These are phyloP conservation scores for Rhamphomyia laevipes DNA, from an alignment of 2,888 invertebrate species.

Conservation along the genomic window DNA sequence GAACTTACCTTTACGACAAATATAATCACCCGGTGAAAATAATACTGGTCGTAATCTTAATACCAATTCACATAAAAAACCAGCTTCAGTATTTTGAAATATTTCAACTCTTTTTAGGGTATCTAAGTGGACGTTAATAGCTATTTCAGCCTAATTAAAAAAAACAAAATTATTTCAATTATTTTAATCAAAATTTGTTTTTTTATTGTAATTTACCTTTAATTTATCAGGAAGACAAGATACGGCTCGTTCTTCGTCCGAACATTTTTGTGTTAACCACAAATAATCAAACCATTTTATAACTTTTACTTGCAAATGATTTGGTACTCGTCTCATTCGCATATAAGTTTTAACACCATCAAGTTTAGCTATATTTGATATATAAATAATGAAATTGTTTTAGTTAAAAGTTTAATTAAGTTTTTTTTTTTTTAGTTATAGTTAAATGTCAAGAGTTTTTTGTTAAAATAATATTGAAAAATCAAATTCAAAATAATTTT, in stretches of 20 bases:
- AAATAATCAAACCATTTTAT: constrained; percentile 99
- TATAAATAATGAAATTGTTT: constrained; percentile 10
- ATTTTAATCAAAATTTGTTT: neutral
- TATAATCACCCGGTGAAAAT: constrained; percentile 97
- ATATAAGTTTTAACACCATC: constrained; percentile 98
- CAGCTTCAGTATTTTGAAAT: constrained; percentile 98
- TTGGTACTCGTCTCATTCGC: constrained; percentile 91
- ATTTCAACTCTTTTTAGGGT: constrained; percentile 96
- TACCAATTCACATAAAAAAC: constrained; percentile 95
- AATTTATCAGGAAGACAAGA: constrained; percentile 94
- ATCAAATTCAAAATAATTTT: too few relatives aligned
- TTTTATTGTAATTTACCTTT: constrained; percentile 42
- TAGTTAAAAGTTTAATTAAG: too few relatives aligned
- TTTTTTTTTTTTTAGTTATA: too few relatives aligned
- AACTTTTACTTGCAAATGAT: constrained; percentile 90
- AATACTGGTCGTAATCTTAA: constrained; percentile 87
- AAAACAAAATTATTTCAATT: neutral
- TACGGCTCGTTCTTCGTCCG: constrained; percentile 92
- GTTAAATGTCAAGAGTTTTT: too few relatives aligned
- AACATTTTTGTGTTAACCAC: constrained; percentile 97
- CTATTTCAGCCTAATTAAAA: constrained; percentile 70
- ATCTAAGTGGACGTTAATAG: constrained; percentile 97
- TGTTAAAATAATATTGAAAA: too few relatives aligned
- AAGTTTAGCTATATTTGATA: constrained; percentile 73
- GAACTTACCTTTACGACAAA: constrained; percentile 91